Evolutionary conservation across 2,888 invertebrate genomes (phyloP).

Genomic region (Dicranocentrus wangi): DNA sequence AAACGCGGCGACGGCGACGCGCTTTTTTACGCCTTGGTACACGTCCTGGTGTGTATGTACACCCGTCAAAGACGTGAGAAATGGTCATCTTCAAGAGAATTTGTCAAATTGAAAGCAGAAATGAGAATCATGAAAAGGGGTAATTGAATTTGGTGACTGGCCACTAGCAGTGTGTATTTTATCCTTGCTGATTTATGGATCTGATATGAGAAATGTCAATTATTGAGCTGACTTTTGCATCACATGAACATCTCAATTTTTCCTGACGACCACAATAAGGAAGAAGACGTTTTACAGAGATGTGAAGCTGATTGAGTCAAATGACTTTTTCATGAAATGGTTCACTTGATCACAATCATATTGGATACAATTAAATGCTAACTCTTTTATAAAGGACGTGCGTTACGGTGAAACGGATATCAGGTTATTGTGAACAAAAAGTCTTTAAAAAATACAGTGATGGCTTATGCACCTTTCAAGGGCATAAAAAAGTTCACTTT

Average conservation of each 20-base stretch:
- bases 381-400: neutral
- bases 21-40: neutral
- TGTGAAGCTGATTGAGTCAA: constrained; percentile 2
- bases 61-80: neutral
- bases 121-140: constrained; percentile 27
- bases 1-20: neutral
- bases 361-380: neutral
- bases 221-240: neutral
- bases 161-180: constrained; percentile 6
- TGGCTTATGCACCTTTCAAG: neutral
- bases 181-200: constrained; percentile 56
- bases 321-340: constrained; percentile 14
- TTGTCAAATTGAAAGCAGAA: neutral
- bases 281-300: constrained; percentile 3
- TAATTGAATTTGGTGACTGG: constrained; percentile 48
- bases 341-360: constrained; percentile 12
- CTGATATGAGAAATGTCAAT: constrained; percentile 56
- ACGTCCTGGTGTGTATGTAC: neutral
- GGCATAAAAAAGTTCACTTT: too few relatives aligned
- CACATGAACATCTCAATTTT: neutral
- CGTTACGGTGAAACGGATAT: neutral
- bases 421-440: neutral
- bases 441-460: neutral
- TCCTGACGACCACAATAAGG: constrained; percentile 3
- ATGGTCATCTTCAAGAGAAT: constrained; percentile 32